Evolutionary conservation across 2,797 vertebrate genomes (phyloP).

Genomic region (Myotis daubentonii): DNA sequence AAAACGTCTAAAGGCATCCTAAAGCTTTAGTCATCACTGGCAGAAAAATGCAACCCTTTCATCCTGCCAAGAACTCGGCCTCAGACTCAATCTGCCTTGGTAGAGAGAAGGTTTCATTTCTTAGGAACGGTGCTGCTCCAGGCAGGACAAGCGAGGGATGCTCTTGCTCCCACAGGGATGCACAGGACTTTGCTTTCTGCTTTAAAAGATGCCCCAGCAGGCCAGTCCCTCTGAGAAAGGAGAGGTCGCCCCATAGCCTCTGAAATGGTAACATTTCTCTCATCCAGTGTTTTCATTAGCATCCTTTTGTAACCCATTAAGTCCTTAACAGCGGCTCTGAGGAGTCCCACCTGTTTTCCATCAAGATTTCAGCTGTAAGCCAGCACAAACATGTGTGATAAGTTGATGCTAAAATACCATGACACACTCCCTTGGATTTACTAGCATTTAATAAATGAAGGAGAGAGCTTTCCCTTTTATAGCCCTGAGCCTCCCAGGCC

Average conservation of each 20-base stretch:
- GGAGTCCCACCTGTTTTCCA: conserved; percentile 77
- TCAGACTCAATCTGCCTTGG: neutral
- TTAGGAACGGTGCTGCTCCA: neutral
- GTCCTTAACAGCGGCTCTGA: conserved; percentile 22
- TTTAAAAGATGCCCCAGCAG: conserved; percentile 16
- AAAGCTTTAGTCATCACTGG: neutral
- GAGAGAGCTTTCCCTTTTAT: conserved; percentile 86
- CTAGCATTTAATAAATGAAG: conserved; percentile 83
- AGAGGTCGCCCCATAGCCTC: neutral
- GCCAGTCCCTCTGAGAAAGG: neutral
- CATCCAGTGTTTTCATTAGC: conserved; percentile 41
- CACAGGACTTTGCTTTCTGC: neutral
- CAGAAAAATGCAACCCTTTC: neutral
- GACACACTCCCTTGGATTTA: conserved; percentile 81
- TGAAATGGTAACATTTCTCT: conserved; percentile 30
- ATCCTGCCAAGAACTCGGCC: neutral
- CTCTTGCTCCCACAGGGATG: neutral
- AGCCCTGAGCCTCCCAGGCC: conserved; percentile 76
- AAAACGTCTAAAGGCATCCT: neutral
- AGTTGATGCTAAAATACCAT: conserved; percentile 81
- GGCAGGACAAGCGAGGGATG: neutral
- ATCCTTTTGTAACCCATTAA: conserved; percentile 63
- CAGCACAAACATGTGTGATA: conserved; percentile 80
- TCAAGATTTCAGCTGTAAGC: conserved; percentile 49
- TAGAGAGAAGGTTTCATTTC: neutral